Base-by-base conservation (phyloP, 2,888 invertebrate species). In the Cryptus viduatorius region DNA sequence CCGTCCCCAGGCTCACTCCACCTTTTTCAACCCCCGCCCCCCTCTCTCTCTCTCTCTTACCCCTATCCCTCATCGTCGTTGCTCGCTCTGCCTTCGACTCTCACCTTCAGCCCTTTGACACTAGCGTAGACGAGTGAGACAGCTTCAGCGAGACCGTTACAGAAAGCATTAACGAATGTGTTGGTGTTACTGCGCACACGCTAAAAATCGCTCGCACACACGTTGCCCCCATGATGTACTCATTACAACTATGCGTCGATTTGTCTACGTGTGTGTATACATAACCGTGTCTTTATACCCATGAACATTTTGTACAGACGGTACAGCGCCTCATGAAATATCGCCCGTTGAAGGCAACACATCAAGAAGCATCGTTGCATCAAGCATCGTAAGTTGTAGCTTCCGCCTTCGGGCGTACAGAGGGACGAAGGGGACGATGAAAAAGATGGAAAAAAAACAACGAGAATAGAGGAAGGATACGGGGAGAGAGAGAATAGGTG, bases 61-160 rank as follows among this genome's bases (percentile, higher is more conserved):
- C 61, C 37, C 42, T 53, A 10, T 16, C 12, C 48, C 68, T 65
- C 31, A 29, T 14, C 73, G 56, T 46, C 77, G 61, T 56, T 77
- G 46, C 69, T 59, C 78, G 64, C 64, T 68, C 73, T 46, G 79
- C 86, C 84, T 37, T 68, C 86, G 86, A 88, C 86, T 87, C 90
- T 88, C 90, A 89, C 91, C 90, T 90, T 88, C 89, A 86, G 87
- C 90, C 89, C 91, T 92, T 92, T 92, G 89, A 91, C 90, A 85
- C 84, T 79, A 48, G 61, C 69, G 56, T 48, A 42, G 50, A 64
- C 53, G 73, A 83, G 75, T 76, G 79, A 79, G 83, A 83, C 53
- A 79, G 79, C 64, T 29, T 31, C 64, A 44, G 79, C 72, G 79
- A 44, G 69, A 75, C 75, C 75, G 69, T 64, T 69, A 53, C 53